Percentiles rank a stretch among this genome's conserved stretches.
These are phyloP conservation scores for Dendrolimus houi DNA, from an alignment of 2,888 invertebrate species.

Conservation along the genomic window DNA sequence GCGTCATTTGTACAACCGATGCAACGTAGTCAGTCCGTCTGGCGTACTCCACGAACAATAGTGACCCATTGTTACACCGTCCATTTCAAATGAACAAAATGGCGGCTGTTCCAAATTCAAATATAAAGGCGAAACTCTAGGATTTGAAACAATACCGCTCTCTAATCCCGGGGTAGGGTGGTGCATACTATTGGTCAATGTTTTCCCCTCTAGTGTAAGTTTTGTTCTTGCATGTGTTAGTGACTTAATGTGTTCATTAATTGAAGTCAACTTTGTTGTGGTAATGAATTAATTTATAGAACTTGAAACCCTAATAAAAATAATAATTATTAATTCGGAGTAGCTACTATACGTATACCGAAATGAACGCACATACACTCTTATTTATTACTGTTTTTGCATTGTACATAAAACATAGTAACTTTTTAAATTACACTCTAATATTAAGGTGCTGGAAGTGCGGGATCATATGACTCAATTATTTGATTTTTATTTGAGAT, in stretches of 20 bases:
- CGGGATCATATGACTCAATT: too few relatives aligned
- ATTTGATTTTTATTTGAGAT: too few relatives aligned
- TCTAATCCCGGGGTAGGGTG: conserved; percentile 67
- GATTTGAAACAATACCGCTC: conserved; percentile 66
- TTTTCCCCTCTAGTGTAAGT: conserved; percentile 40
- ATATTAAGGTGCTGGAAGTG: too few relatives aligned
- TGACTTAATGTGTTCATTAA: conserved; percentile 22
- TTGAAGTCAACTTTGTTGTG: not conserved
- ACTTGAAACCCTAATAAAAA: too few relatives aligned
- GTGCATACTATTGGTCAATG: conserved; percentile 71
- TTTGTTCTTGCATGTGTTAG: conserved; percentile 27
- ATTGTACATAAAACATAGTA: too few relatives aligned
- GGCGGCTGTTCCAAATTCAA: conserved; percentile 60
- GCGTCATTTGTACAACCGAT: conserved; percentile 42
- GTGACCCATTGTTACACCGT: conserved; percentile 67
- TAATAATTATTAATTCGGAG: too few relatives aligned
- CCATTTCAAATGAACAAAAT: conserved; percentile 76
- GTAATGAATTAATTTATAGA: too few relatives aligned
- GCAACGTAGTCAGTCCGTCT: conserved; percentile 45
- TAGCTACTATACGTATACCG: too few relatives aligned
- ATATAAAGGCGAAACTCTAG: conserved; percentile 39
- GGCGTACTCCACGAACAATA: conserved; percentile 53
- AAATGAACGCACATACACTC: too few relatives aligned
- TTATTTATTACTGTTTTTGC: too few relatives aligned
- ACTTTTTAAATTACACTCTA: too few relatives aligned